phyloP scores from a whole-genome alignment of 2,888 invertebrate genomes.

The Drosophila recens region DNA sequence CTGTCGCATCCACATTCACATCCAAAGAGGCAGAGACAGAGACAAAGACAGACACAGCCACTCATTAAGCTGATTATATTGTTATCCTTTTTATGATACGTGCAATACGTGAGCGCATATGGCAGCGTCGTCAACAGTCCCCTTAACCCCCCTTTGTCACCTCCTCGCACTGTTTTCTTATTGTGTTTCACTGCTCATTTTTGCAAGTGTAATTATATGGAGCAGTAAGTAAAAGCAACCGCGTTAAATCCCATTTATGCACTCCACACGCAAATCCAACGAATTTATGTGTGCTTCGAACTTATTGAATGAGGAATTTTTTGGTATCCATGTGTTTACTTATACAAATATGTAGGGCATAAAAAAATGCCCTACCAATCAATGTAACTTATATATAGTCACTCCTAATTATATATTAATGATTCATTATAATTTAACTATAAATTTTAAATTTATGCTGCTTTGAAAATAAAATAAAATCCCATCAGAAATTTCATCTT shows the following conservation, averaged over 20 bases:
- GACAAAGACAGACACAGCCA: conserved; percentile 69
- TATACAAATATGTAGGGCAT: background rate
- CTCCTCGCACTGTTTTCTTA: conserved; percentile 15
- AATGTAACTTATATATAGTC: background rate
- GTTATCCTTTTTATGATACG: conserved; percentile 84
- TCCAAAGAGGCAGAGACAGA: conserved; percentile 21
- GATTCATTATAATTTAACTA: background rate
- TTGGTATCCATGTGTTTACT: background rate
- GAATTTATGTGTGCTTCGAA: conserved; percentile 49
- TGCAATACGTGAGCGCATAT: conserved; percentile 78
- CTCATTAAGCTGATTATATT: conserved; percentile 84
- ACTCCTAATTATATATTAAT: background rate
- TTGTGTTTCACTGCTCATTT: conserved; percentile 60
- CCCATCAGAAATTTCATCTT: too few species aligned
- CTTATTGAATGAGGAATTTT: background rate
- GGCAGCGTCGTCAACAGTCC: conserved; percentile 64
- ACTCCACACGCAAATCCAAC: conserved; percentile 47
- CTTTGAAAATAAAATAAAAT: background rate
- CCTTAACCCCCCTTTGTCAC: background rate
- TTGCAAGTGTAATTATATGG: conserved; percentile 75
- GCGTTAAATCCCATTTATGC: conserved; percentile 59
- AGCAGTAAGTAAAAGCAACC: conserved; percentile 52
- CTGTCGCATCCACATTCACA: conserved; percentile 61
- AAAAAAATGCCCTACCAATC: background rate
- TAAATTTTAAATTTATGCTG: background rate